Percentiles rank a stretch among this genome's conserved stretches.
phyloP scores from a whole-genome alignment of 1,140 invertebrate species.

The Probaryconus sp. region DNA sequence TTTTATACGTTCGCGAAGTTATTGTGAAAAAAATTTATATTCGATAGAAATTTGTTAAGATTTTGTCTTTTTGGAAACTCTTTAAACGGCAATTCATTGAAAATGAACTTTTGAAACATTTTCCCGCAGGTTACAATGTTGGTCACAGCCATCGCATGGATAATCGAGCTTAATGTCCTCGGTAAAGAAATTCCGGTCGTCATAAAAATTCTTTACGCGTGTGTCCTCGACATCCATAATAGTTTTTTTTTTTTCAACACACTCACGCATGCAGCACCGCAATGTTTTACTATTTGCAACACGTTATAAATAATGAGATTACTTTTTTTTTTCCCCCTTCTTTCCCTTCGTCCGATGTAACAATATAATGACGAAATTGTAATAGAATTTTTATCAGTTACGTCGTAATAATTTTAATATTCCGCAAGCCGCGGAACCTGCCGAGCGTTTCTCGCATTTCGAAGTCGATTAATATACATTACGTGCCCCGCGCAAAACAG shows the following conservation, averaged over 20 bases:
- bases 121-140: no score
- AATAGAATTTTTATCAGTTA: slow-evolving; percentile 41
- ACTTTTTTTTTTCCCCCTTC: slow-evolving; percentile 4
- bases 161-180: slow-evolving; percentile 4
- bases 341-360: no score
- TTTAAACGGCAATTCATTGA: no score
- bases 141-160: no score
- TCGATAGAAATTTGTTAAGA: no score
- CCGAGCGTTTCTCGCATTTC: slow-evolving; percentile 41
- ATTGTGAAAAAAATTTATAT: no score
- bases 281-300: slow-evolving; percentile 13
- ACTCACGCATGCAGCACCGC: no score
- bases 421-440: slow-evolving; percentile 12
- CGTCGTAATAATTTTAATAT: slow-evolving; percentile 44
- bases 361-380: slow-evolving; percentile 27
- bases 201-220: slow-evolving; percentile 9
- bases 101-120: neutral
- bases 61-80: no score
- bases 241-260: no score
- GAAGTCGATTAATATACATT: slow-evolving; percentile 58
- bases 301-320: slow-evolving; percentile 17
- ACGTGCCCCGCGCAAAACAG: slow-evolving; percentile 32
- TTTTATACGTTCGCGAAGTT: no score
- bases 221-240: no score
- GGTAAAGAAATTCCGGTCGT: neutral